Conservation (phyloP, 2,888 invertebrate species). For the Temnothorax unifasciatus region DNA sequence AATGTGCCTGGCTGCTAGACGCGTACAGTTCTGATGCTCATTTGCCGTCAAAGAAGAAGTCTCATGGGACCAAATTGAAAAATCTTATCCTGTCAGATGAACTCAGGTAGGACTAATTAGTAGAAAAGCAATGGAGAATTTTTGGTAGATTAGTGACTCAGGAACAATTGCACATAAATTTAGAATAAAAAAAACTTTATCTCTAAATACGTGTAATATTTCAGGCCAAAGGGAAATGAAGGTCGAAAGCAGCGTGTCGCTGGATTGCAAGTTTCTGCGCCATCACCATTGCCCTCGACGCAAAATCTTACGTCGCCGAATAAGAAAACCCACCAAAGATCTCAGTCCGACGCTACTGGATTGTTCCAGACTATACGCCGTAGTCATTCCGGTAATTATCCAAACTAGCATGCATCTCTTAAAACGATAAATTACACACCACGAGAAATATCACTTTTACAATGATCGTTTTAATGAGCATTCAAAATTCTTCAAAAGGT, state of each 20-base stretch:
- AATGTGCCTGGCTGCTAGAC: slow-evolving; percentile 98
- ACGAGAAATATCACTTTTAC: not conserved
- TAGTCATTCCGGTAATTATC: slow-evolving; percentile 84
- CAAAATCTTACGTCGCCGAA: slow-evolving; percentile 85
- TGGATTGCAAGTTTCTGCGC: slow-evolving; percentile 83
- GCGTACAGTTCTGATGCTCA: slow-evolving; percentile 94
- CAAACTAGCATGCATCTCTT: not conserved
- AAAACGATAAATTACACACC: slow-evolving; percentile 22
- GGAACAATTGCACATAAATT: not conserved
- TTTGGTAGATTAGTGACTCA: not conserved
- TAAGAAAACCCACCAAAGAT: slow-evolving; percentile 94
- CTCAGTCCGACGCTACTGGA: slow-evolving; percentile 94
- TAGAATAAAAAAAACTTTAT: not conserved
- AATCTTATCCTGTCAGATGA: slow-evolving; percentile 92
- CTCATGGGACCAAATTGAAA: slow-evolving; percentile 91
- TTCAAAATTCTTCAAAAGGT: slow-evolving; percentile 75
- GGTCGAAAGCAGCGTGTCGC: slow-evolving; percentile 81
- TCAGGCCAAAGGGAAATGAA: slow-evolving; percentile 84
- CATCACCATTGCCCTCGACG: slow-evolving; percentile 83
- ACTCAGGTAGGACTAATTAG: slow-evolving; percentile 82
- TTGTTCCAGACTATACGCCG: slow-evolving; percentile 87
- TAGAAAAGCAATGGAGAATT: not conserved
- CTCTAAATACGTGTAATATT: not conserved
- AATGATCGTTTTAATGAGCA: slow-evolving; percentile 40
- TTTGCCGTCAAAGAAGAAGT: slow-evolving; percentile 90